Conservation (phyloP, 92 coral and sea anemone species). For the Porites evermanni region DNA sequence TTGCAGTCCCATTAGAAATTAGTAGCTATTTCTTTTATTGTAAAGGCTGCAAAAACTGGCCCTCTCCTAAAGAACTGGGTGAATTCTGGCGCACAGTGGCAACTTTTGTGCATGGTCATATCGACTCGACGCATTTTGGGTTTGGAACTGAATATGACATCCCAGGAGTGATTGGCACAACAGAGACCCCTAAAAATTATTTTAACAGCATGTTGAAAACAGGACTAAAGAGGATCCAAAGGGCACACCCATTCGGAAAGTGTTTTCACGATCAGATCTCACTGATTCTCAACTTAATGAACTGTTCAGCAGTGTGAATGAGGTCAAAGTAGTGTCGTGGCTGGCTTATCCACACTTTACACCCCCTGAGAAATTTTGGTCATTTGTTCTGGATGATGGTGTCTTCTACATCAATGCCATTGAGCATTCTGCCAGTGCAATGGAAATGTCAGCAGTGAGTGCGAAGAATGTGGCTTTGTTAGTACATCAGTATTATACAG, state of each 20-base stretch:
- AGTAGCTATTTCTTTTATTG: constrained; percentile 70
- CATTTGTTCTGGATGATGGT: constrained; percentile 93
- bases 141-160: constrained; percentile 47
- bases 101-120: constrained; percentile 73
- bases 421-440: constrained; percentile 96
- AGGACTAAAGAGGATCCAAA: constrained; percentile 41
- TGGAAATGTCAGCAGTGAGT: constrained; percentile 96
- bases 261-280: constrained; percentile 82
- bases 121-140: constrained; percentile 78
- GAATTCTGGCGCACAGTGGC: constrained; percentile 95
- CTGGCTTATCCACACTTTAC: constrained; percentile 88
- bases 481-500: constrained; percentile 67
- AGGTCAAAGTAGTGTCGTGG: constrained; percentile 68
- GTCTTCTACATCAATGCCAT: constrained; percentile 95
- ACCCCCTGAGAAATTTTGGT: constrained; percentile 84
- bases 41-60: constrained; percentile 86
- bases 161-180: constrained; percentile 79
- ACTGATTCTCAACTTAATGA: constrained; percentile 60
- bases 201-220: constrained; percentile 79
- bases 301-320: constrained; percentile 60
- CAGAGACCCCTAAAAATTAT: constrained; percentile 82
- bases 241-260: constrained; percentile 71
- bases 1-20: constrained; percentile 86
- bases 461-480: constrained; percentile 91
- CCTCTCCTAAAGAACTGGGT: constrained; percentile 61